Evolutionary conservation across 1,140 invertebrate species (phyloP).

Genomic region (Medauroidea extradentata): DNA sequence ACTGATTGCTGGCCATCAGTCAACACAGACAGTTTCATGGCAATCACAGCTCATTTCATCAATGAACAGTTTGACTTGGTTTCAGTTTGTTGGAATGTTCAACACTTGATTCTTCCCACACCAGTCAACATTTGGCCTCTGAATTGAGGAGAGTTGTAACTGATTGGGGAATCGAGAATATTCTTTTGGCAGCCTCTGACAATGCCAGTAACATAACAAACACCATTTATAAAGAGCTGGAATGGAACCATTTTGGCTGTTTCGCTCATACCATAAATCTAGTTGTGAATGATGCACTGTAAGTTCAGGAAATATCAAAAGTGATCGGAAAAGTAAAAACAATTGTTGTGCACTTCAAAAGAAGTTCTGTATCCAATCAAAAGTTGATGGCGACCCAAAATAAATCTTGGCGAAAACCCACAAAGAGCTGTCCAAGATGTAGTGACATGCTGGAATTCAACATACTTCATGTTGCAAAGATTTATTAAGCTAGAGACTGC

Average conservation of each 20-base stretch:
- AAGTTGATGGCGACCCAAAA: constrained; percentile 6
- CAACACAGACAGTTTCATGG: constrained; percentile 21
- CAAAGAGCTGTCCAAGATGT: constrained; percentile 11
- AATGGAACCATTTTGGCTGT: constrained; percentile 26
- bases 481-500: constrained; percentile 11
- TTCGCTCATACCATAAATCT: constrained; percentile 28
- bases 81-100: constrained; percentile 15
- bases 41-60: constrained; percentile 19
- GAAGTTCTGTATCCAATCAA: neutral
- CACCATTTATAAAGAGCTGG: constrained; percentile 16
- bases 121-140: constrained; percentile 15
- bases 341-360: constrained; percentile 1
- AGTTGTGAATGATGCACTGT: constrained; percentile 20
- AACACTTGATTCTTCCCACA: constrained; percentile 1
- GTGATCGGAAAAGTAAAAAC: neutral
- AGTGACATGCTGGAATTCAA: constrained; percentile 18
- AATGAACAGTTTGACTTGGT: constrained; percentile 17
- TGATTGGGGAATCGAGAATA: constrained; percentile 22
- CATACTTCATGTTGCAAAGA: constrained; percentile 14
- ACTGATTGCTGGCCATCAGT: constrained; percentile 18
- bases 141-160: constrained; percentile 12
- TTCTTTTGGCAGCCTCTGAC: constrained; percentile 21
- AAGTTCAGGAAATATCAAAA: neutral
- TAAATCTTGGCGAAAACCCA: constrained; percentile 1
- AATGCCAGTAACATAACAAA: constrained; percentile 26